Evolutionary conservation across 2,113 vertebrate genomes (phyloP), one percentile per base, ranked within the genome.

Genomic region (Nothocercus nigrocapillus): DNA sequence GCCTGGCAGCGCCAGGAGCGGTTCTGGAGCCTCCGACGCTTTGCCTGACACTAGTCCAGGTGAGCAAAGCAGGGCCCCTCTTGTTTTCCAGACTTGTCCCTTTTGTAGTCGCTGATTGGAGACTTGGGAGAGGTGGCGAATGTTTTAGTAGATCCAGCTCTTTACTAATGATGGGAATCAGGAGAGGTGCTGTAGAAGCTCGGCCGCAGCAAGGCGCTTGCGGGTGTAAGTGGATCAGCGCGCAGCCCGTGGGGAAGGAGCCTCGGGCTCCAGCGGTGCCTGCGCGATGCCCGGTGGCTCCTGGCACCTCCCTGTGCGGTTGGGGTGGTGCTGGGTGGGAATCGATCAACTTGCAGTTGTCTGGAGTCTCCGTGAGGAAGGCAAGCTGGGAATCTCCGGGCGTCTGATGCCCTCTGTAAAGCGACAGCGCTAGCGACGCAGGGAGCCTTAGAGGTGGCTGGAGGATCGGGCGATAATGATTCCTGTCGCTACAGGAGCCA

Each of bases 11-110:
- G 96, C 96, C 95, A 97, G 93, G 63, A 95, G 91, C 67, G 40
- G 80, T 94, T 95, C 88, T 79, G 89, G 95, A 94, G 94, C 88
- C 86, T 82, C 94, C 95, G 93, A 91, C 94, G 86, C 89, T 97
- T 94, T 95, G 83, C 82, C 93, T 92, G 94, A 92, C 93, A 96
- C 93, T 54, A 92, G 77, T 95, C 76, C 84, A 47, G 94, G 75
- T 8, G 12, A 47, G 75, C 66, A 61, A 86, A 92, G 75, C 96
- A 88, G 84, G 75, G 85, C 40, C 90, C 80, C 67, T 74, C n/a
- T 28, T 59, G 56, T n/a, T 93, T 87, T 67, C 34, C 44, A 90
- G 85, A 83, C 81, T 87, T 40, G 56, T 68, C 85, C 69, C 11
- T 79, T 93, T 86, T 77, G 14, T 67, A 74, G 72, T 27, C 32